Evolutionary conservation across 1,140 invertebrate genomes (phyloP), one percentile per base, ranked within the genome.

Genomic region (Pomacea maculata): DNA sequence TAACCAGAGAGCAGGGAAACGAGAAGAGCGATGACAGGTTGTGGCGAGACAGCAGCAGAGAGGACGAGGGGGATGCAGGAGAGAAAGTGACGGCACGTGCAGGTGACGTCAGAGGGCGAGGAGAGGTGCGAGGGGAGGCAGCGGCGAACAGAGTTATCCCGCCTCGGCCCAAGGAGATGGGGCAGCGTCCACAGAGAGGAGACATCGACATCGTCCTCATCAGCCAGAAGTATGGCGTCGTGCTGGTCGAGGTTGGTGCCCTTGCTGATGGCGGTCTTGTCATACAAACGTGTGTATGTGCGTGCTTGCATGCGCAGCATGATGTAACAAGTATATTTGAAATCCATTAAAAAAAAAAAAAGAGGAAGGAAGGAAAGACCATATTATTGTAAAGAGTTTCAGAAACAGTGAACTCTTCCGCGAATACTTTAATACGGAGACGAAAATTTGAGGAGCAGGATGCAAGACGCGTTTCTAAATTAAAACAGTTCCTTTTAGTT

Each of bases 221-320:
- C 21, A 65, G 70, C 25, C 34, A 15, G 17, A 29, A 19, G 19
- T 61, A 14, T 61, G 57, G 57, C n/a, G 77, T 78, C 6, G n/a
- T 78, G 12, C 67, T 78, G 9, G 34, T 78, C n/a, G 77, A 78
- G 77, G 75, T 77, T 34, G 9, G 75, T 77, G 21, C 61, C 57
- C 21, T 65, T 77, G 75, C 52, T 65, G 29, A 64, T 77, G 54
- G 34, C 75, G 25, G 1, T 65, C n/a, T n/a, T 4, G 64, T 7
- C 17, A 65, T 65, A n/a, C n/a, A 4, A 19, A n/a, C n/a, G 12
- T 70, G 68, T 70, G 68, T 70, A 19, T 29, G 68, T 70, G 68
- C n/a, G 12, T 70, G 68, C 29, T 12, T 70, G 68, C n/a, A 21
- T 70, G 68, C 45, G 68, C 29, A 7, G 17, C 9, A 5, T 17